These are phyloP conservation scores for Denticeps clupeoides DNA, from an alignment of 2,797 vertebrate genomes.

Conservation along the genomic window DNA sequence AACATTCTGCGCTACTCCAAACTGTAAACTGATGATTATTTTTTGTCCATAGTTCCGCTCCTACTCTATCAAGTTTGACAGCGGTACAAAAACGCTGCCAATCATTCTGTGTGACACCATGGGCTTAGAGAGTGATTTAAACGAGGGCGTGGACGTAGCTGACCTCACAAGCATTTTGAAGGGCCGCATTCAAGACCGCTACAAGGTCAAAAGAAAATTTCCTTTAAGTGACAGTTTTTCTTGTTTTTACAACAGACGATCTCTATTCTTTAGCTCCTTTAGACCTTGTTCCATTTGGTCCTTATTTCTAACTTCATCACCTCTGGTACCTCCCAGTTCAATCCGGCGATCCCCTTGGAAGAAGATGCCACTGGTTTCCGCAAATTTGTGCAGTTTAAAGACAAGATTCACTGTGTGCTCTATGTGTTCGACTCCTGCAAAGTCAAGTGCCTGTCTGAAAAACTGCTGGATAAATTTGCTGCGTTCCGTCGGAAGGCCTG, in stretches of 20 bases:
- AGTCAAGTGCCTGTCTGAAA: slow-evolving; percentile 34
- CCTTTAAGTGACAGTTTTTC: too few relatives aligned
- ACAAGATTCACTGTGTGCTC: slow-evolving; percentile 48
- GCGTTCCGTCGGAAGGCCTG: slow-evolving; percentile 43
- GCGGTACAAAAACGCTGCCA: slow-evolving; percentile 30
- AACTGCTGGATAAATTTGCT: slow-evolving; percentile 40
- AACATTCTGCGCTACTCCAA: background rate
- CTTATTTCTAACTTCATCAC: too few relatives aligned
- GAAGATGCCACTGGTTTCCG: slow-evolving; percentile 11
- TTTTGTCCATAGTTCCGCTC: slow-evolving; percentile 44
- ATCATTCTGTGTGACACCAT: slow-evolving; percentile 58
- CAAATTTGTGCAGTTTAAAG: slow-evolving; percentile 28
- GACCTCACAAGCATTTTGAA: slow-evolving; percentile 49
- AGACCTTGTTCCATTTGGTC: too few relatives aligned
- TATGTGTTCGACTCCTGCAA: slow-evolving; percentile 45
- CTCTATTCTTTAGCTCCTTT: too few relatives aligned
- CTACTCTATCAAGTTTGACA: slow-evolving; percentile 42
- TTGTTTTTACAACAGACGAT: too few relatives aligned
- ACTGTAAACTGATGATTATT: background rate
- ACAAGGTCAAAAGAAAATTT: slow-evolving; percentile 35
- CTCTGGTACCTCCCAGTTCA: slow-evolving; percentile 43
- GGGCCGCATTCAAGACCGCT: slow-evolving; percentile 49
- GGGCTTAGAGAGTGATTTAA: slow-evolving; percentile 48
- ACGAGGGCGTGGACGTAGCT: slow-evolving; percentile 43
- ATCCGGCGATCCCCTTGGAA: slow-evolving; percentile 27